These are phyloP conservation scores for Linnaemya tessellans DNA, from an alignment of 2,888 invertebrate species.

Conservation along the genomic window DNA sequence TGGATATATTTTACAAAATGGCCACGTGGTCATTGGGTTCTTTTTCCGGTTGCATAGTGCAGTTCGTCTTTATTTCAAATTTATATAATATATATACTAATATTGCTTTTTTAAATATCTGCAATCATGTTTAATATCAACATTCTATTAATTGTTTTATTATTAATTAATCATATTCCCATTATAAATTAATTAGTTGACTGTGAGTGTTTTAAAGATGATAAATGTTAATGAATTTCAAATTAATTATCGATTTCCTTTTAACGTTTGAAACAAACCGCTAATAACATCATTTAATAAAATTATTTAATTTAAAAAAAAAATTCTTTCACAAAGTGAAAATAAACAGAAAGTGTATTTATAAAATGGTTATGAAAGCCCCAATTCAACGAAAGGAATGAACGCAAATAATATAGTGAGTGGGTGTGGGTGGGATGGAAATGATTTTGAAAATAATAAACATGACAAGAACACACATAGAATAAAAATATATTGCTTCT, in stretches of 20 bases:
- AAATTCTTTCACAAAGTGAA: conserved; percentile 25
- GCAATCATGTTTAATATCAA: neutral
- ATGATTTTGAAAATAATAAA: conserved; percentile 56
- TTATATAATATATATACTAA: too few species aligned
- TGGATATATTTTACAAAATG: too few species aligned
- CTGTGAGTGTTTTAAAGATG: neutral
- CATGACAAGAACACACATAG: conserved; percentile 55
- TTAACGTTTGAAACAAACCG: neutral
- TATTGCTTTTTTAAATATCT: neutral
- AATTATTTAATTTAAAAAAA: neutral
- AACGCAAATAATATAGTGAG: conserved; percentile 1
- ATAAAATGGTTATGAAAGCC: conserved; percentile 48
- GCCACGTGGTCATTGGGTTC: too few species aligned
- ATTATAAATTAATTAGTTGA: neutral
- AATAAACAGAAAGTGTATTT: conserved; percentile 55
- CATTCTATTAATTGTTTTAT: neutral
- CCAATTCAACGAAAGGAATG: conserved; percentile 10
- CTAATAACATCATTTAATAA: neutral
- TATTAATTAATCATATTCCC: neutral
- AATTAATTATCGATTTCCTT: conserved; percentile 4
- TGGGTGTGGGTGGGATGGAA: conserved; percentile 21
- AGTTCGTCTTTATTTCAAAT: too few species aligned
- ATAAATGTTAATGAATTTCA: neutral
- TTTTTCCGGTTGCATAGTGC: too few species aligned
- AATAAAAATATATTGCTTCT: neutral